Evolutionary conservation across 92 coral and sea anemone species (phyloP).

Genomic region (Isaurus tuberculatus): DNA sequence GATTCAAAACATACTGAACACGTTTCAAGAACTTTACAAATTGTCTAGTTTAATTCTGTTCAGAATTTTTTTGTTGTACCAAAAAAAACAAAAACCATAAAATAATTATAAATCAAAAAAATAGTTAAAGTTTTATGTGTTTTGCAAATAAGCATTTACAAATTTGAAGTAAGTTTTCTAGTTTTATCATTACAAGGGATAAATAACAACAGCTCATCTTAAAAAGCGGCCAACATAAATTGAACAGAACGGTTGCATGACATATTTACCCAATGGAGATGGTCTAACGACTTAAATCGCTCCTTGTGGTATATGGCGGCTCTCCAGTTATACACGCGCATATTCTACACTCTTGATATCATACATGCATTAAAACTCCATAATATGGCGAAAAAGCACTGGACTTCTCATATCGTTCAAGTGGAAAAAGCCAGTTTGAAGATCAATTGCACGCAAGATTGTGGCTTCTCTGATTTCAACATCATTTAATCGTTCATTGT

Average conservation of each 20-base stretch:
- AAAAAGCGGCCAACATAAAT: background rate
- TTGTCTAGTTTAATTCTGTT: background rate
- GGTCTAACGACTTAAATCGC: background rate
- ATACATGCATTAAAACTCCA: background rate
- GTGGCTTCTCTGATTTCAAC: slow-evolving; percentile 3
- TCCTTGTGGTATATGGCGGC: slow-evolving; percentile 24
- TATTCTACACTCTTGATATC: background rate
- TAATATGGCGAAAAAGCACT: background rate
- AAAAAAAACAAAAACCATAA: no score
- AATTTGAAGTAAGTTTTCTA: no score
- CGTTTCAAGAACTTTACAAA: background rate
- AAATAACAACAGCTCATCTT: background rate
- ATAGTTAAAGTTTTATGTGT: no score
- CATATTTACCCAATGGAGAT: background rate
- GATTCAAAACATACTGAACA: background rate
- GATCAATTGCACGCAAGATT: slow-evolving; percentile 43
- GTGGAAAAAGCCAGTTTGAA: slow-evolving; percentile 29
- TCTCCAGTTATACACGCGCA: background rate
- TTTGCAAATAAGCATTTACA: no score
- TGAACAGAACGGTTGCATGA: background rate
- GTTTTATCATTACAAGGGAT: no score
- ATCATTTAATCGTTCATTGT: slow-evolving; percentile 3
- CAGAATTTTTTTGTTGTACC: no score
- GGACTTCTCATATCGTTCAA: slow-evolving; percentile 32
- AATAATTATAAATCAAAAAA: no score